Base-by-base conservation (phyloP, 2,113 vertebrate genomes). In the Chaetodon auriga region DNA sequence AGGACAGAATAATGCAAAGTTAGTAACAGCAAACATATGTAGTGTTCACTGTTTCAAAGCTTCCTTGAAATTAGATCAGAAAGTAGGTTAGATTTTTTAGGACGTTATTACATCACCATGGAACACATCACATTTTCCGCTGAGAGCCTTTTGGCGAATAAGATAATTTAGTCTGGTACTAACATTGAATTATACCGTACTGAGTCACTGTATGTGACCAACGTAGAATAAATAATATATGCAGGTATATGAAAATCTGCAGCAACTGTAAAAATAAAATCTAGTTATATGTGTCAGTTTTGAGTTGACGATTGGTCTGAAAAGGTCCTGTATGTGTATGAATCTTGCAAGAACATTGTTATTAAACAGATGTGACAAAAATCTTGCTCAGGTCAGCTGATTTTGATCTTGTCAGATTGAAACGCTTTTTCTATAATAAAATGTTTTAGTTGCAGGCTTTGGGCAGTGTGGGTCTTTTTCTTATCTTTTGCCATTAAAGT, bases 361-460 rank as follows among this genome's bases (percentile, higher is more conserved):
- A 82, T 74, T 65, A 78, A 80, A 74, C 38, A 46, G 58, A 35
- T 30, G 51, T 25, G 76, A 68, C 68, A 46, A 68, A 79, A 19
- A 9, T 75, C 53, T 60, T 58, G 19, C 45, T 75, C 2, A 23
- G 51, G 82, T 87, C 61, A 80, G 61, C 49, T 69, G 70, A 54
- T 87, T 83, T 80, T 84, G 77, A 85, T 87, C 75, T 70, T 66
- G 43, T 76, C 66, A 66, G 54, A 82, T 45, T 77, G 43, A 58
- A 83, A 68, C 15, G 5, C 74, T 86, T 75, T 82, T 45, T 68
- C 49, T 45, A 77, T 25, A 78, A 84, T 79, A 65, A 85, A 74
- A 78, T 62, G 35, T 51, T 78, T 36, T 10, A 1, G 61, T 60
- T 11, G n/a, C 10, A 7, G n/a, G 61, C 85, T 83, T 68, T 43